Evolutionary conservation across 2,797 vertebrate species (phyloP), one percentile per base, ranked within the genome.

Genomic region (Siniperca undulata): DNA sequence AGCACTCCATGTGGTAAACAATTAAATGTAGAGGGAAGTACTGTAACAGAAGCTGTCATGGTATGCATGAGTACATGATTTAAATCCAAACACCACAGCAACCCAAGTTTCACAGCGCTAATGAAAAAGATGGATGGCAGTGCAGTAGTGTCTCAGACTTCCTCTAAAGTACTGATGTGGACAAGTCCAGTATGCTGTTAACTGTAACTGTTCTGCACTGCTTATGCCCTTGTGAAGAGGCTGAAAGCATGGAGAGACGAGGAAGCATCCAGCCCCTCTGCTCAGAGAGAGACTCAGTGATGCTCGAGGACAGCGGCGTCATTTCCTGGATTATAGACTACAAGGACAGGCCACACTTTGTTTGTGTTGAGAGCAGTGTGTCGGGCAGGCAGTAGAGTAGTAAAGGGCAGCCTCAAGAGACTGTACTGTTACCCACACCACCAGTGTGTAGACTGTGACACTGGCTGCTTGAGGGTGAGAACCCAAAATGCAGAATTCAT

Each of bases 251-350:
- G 12, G 48, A 70, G 66, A 79, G 84, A 27, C 0, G 16, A 36
- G 52, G 34, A 71, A 6, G 48, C 73, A 40, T 73, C 64, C 50
- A 44, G 65, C 66, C 66, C 53, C 53, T 46, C 56, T 58, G 81
- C 72, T 85, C 71, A 36, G 59, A 78, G 56, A 81, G 59, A 83
- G 71, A 75, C 82, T 89, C 69, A 68, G 76, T 83, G 82, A 90
- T 90, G 86, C 87, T 84, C 58, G n/a, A 66, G 86, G 85, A 88
- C 77, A 83, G 50, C 2, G 3, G 61, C 67, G 56, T 75, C 22
- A 42, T 84, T 89, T 87, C 80, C 68, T 83, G 86, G 74, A 90
- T 86, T 90, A 91, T 81, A 84, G 58, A 71, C 65, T 74, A 84
- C 84, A 92, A 90, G 76, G 87, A 81, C 88, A 89, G 77, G 81